Evolutionary conservation across 1,140 invertebrate species (phyloP), one percentile per base, ranked within the genome.

Genomic region (Drosophila nebulosa): DNA sequence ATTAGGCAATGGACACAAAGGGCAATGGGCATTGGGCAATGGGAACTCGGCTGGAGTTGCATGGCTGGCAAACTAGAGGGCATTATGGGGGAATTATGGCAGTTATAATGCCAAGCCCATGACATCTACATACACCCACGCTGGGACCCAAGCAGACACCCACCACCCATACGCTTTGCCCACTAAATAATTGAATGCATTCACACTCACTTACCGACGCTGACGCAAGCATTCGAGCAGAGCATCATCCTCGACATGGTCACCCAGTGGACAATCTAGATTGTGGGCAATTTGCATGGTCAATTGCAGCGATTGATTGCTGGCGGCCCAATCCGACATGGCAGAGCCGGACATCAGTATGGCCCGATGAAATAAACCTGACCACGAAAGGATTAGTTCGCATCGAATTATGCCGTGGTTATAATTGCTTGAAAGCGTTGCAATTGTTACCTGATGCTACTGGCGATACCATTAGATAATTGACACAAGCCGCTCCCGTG

Each of bases 281-380:
- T 93, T 94, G 75, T 95, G 93, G 0, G 96, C 96, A 5, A 98
- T 95, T 93, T 97, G 95, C 81, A 95, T 93, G 1, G 95, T 97
- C 65, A 95, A 95, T 79, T 95, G 94, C 0, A 95, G 88, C 0
- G 97, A 96, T 73, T 97, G 95, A 81, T 94, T 94, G 2, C 96
- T 96, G 79, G 98, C 93, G 0, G 97, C 97, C 95, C 96, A 98
- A 72, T 96, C 96, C 57, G 96, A 96, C 46, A 99, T 91, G 0
- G 98, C 97, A 2, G 97, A 97, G 0, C 98, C 98, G 27, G 97
- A 97, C 96, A 99, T 98, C 7, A 99, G 92, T 64, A 99, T 97
- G 0, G 97, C 97, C 52, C 97, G 94, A 78, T 98, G 96, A 90
- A 99, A 99, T 58, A 99, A 91, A 78, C 94, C 97, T 97, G 92